Base-by-base conservation (phyloP, 2,113 vertebrate genomes). In the Turdus rufiventris region DNA sequence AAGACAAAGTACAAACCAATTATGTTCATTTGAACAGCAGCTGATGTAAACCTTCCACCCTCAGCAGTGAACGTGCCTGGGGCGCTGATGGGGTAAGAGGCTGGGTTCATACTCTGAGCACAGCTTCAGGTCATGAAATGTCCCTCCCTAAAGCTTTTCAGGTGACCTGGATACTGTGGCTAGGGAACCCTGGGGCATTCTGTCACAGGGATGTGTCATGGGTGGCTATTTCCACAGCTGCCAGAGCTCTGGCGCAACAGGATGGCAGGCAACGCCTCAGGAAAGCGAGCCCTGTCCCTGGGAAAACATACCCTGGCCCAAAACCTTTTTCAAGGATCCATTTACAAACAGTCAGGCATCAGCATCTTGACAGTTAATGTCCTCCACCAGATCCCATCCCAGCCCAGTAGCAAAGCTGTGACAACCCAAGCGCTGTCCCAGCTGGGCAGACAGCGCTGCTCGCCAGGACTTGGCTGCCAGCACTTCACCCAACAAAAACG, bases 81-180 rank as follows among this genome's bases (percentile, higher is more conserved):
- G 8, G 54, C 75, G 17, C 40, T 24, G 34, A 42, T 0, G 0
- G 45, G 36, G n/a, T 21, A n/a, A 60, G 8, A 13, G 51, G 24
- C 20, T 54, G 54, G 34, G 31, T 15, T 74, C 56, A 26, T 1
- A 4, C 28, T 61, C 84, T 12, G 31, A 66, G 28, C 26, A 5
- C 0, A 1, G 24, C 57, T 62, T 29, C 61, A 45, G 66, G 31
- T 71, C 87, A 79, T 21, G 53, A 36, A 74, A 43, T 1, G 8
- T 29, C 42, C 51, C 47, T 29, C 42, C 51, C 47, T 29, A 31
- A 18, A 71, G 23, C 14, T 54, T 40, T 63, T 16, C 2, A 10
- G 53, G 43, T 25, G 53, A n/a, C 10, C 24, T 43, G 38, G 43
- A 80, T 18, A 20, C 8, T 2, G 4, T 7, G 14, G 12, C 0